Base-by-base conservation (phyloP, 2,888 invertebrate species). In the Chironomus riparius region DNA sequence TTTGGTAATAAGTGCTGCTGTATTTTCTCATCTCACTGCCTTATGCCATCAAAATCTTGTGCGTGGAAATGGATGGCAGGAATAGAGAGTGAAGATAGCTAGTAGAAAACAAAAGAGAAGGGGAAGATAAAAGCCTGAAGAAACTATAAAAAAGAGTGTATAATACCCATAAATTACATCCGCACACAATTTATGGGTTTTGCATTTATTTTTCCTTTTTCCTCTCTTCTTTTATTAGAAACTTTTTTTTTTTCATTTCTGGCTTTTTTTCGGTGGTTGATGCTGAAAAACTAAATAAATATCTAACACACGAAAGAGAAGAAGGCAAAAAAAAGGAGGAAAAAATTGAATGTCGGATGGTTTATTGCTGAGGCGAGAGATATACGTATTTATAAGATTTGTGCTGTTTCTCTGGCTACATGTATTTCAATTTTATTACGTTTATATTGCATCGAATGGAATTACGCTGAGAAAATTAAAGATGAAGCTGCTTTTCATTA, bases 131-230 rank as follows among this genome's bases (percentile, higher is more conserved):
- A 70, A 48, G 15, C 69, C 47, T 48, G 50, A 24, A 56, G 56
- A 56, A 69, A 70, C 70, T 70, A 70, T 70, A 50, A 48, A 24
- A 70, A 70, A 56, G 56, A 56, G 56, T 56, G 50, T 70, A 70
- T 48, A 70, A 48, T 70, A 47, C 70, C 70, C 48, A 70, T 70
- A 70, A 70, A 70, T 70, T 70, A 70, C 70, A 70, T 70, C 70
- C 70, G 50, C 50, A 70, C 70, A 70, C 70, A 70, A 70, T 70
- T 70, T 70, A 70, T 70, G 70, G 70, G 12, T 70, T 70, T 70
- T 70, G 70, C 70, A 70, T 70, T 70, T 50, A 48, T 70, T 70
- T 65, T 24, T 15, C 15, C 50, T 50, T 12, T 50, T 48, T 48
- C 13, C n/a, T 13, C 18, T 56, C 15, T 50, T 15, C 15, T 56